Base-by-base conservation (phyloP, 2,797 vertebrate species). In the Cetoscarus ocellatus region DNA sequence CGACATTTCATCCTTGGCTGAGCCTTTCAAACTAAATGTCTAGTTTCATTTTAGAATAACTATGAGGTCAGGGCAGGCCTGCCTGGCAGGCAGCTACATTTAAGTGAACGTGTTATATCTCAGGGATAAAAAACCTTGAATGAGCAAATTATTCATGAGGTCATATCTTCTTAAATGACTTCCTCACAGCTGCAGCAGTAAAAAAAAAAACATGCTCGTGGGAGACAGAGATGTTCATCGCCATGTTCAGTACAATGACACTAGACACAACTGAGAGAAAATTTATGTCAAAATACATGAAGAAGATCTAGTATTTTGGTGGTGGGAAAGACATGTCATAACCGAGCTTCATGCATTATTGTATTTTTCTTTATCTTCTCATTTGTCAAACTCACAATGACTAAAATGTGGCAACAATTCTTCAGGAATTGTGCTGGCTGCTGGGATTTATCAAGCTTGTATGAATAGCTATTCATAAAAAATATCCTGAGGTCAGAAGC, bases 141-240 rank as follows among this genome's bases (percentile, higher is more conserved):
- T 55, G 53, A 65, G 64, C 43, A 79, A 84, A 79, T 77, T 79
- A 87, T 86, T 86, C 78, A 88, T 71, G 71, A 76, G 17, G 51
- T 8, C 47, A 70, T 73, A 64, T 80, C 61, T 80, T 77, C 67
- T 86, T 67, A 86, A 91, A 85, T 80, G 71, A 86, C 79, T 74
- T 69, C 56, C 59, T 86, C 78, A 77, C 70, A 84, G 88, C 83
- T 70, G 72, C 59, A 83, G 75, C 56, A 65, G 40, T 75, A 82
- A 62, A 70, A 84, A 52, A 82, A 62, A 68, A 85, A 52, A 1
- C 39, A 45, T 48, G 61, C 69, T 55, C 0, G 55, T 82, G 75
- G 70, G 56, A 66, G 38, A 34, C 36, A 67, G 67, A 80, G 62
- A 70, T 35, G 52, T 67, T 77, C 36, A 60, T 38, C 4, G 0